Evolutionary conservation across 2,113 vertebrate species (phyloP).

Genomic region (Tricholaema leucomelas): DNA sequence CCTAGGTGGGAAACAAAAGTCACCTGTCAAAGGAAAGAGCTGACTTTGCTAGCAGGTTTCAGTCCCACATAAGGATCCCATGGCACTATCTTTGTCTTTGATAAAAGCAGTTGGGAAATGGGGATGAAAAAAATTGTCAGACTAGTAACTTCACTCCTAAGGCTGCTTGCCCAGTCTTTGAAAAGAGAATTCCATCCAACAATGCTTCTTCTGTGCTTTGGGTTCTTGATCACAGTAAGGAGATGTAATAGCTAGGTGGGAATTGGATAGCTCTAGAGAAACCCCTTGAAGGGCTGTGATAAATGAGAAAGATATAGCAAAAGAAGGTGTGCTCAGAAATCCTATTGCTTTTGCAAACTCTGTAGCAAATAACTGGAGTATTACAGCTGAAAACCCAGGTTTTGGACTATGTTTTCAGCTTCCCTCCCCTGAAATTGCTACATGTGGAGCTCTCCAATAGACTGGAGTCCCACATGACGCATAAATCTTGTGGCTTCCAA

Average conservation of each 20-base stretch:
- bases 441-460: fast-evolving
- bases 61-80: background rate
- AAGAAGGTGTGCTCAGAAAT: background rate
- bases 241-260: background rate
- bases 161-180: background rate
- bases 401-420: constrained; percentile 7
- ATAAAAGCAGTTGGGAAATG: background rate
- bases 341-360: background rate
- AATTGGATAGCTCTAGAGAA: background rate
- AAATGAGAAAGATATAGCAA: background rate
- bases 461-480: background rate
- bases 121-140: background rate
- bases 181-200: background rate
- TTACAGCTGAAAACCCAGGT: background rate
- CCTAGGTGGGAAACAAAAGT: background rate
- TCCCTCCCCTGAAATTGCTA: background rate
- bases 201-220: background rate
- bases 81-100: background rate
- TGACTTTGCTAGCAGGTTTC: background rate
- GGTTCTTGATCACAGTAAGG: background rate
- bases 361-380: background rate
- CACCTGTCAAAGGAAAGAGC: background rate
- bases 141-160: background rate
- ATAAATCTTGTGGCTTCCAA: background rate
- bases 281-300: background rate